Conservation (phyloP, 2,888 invertebrate species). For the Dryocosmus kuriphilus region DNA sequence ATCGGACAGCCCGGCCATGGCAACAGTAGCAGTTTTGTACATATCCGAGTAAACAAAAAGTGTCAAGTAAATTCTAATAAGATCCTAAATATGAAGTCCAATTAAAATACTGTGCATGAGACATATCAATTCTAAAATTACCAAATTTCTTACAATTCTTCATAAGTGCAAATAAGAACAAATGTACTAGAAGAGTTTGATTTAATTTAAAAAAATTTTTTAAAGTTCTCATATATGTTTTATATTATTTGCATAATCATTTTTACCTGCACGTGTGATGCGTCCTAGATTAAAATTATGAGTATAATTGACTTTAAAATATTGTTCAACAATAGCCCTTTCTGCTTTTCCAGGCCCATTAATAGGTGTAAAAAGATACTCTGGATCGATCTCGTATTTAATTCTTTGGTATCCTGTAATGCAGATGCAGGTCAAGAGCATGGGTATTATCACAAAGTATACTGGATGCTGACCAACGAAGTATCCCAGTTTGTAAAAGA, state of each 20-base stretch:
- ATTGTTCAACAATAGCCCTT: conserved; percentile 88
- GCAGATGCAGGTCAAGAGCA: conserved; percentile 88
- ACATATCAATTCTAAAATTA: too few relatives aligned
- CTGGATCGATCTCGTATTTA: conserved; percentile 94
- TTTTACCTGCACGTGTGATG: conserved; percentile 90
- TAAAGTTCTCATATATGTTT: not conserved
- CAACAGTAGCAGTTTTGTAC: too few relatives aligned
- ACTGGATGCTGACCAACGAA: conserved; percentile 90
- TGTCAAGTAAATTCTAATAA: too few relatives aligned
- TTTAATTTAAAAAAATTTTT: too few relatives aligned
- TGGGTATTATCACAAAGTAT: conserved; percentile 93
- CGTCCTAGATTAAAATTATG: conserved; percentile 91
- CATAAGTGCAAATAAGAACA: too few relatives aligned
- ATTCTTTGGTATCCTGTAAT: conserved; percentile 93
- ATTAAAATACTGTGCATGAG: too few relatives aligned
- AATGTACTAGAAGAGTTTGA: too few relatives aligned
- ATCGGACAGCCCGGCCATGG: too few relatives aligned
- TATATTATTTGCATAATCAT: not conserved
- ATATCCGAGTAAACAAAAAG: too few relatives aligned
- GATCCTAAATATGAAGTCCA: too few relatives aligned
- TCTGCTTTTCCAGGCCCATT: conserved; percentile 92
- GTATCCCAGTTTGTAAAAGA: conserved; percentile 89
- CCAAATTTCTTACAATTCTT: too few relatives aligned
- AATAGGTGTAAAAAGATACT: conserved; percentile 94
- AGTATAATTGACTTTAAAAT: conserved; percentile 93